phyloP scores from a whole-genome alignment of 2,888 invertebrate genomes.

The Crioceris asparagi region DNA sequence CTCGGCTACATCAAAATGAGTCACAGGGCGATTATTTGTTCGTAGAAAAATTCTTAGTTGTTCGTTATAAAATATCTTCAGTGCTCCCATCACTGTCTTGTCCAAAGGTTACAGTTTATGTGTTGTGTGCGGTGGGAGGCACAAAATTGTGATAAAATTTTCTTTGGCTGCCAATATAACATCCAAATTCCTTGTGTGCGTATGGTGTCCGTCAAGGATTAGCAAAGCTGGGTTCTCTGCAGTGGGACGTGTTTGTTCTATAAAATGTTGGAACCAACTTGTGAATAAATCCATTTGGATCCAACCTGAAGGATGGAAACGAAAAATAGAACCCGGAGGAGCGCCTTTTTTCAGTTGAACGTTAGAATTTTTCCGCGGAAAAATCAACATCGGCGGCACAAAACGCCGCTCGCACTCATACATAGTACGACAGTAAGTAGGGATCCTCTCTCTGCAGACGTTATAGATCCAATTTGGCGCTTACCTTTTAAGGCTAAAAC shows the following conservation, averaged over 20 bases:
- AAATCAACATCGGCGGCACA: constrained; percentile 31
- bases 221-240: constrained; percentile 19
- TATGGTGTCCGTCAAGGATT: constrained; percentile 13
- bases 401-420: constrained; percentile 8
- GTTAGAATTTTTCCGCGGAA: constrained; percentile 27
- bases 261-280: constrained; percentile 27
- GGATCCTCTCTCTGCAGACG: no score
- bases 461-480: no score
- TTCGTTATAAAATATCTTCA: constrained; percentile 5
- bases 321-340: constrained; percentile 24
- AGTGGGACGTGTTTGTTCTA: constrained; percentile 12
- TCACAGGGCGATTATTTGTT: no score
- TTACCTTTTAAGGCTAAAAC: no score
- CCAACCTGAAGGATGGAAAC: constrained; percentile 22
- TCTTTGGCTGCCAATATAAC: constrained; percentile 25
- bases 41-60: no score
- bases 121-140: constrained; percentile 18
- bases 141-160: constrained; percentile 27
- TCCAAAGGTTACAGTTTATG: constrained; percentile 2
- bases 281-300: constrained; percentile 27
- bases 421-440: no score
- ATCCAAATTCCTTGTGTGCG: constrained; percentile 11
- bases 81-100: constrained; percentile 5
- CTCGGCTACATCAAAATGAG: no score
- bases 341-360: constrained; percentile 25